Evolutionary conservation across 2,888 invertebrate species (phyloP).

Genomic region (Torymus tubicola): DNA sequence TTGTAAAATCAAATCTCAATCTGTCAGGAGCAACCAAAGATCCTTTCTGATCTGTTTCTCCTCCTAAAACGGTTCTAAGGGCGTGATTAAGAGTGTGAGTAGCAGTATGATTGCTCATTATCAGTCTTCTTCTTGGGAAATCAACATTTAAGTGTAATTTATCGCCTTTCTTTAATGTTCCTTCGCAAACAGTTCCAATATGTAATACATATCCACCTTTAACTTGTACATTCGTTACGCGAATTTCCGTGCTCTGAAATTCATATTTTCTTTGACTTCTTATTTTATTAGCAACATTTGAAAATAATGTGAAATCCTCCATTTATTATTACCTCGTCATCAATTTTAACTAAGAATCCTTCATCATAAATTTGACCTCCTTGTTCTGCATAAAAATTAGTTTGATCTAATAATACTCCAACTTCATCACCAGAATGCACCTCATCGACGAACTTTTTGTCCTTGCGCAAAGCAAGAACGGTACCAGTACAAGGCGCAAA

Average conservation of each 20-base stretch:
- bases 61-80: constrained; percentile 91
- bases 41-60: constrained; percentile 96
- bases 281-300: background rate
- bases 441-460: constrained; percentile 90
- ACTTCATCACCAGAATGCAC: constrained; percentile 92
- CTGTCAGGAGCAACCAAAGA: constrained; percentile 98
- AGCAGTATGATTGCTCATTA: constrained; percentile 99
- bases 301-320: background rate
- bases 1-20: constrained; percentile 97
- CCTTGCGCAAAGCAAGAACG: constrained; percentile 88
- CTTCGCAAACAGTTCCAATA: constrained; percentile 90
- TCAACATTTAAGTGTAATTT: constrained; percentile 89
- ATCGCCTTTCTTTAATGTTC: constrained; percentile 90
- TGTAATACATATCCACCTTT: constrained; percentile 97
- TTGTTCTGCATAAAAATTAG: constrained; percentile 98
- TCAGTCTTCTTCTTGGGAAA: constrained; percentile 87
- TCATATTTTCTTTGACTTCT: constrained; percentile 31
- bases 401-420: constrained; percentile 92
- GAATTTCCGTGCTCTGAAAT: constrained; percentile 86
- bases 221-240: constrained; percentile 94
- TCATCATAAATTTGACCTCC: constrained; percentile 99
- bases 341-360: constrained; percentile 90
- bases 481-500: constrained; percentile 86
- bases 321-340: constrained; percentile 81
- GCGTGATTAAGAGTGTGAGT: constrained; percentile 98